Evolutionary conservation across 2,113 vertebrate genomes (phyloP), one percentile per base, ranked within the genome.

Genomic region (Dipodomys merriami): DNA sequence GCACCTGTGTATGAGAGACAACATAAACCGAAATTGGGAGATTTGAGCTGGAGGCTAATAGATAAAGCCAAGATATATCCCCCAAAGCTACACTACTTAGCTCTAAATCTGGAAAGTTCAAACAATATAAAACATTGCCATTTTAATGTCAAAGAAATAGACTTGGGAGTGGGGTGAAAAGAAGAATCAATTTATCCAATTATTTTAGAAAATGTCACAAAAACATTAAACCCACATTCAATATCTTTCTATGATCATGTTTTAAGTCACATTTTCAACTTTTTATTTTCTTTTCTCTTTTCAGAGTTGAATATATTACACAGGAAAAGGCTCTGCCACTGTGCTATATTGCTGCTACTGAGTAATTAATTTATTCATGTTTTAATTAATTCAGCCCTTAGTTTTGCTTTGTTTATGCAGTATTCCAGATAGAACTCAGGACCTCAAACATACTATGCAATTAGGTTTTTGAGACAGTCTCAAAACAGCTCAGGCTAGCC

Each of bases 21-120:
- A 74, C 16, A 35, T 46, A 10, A 91, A 90, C 27, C 71, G 69
- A 10, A 33, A 20, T 35, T 20, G 74, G 49, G 13, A 22, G 19
- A 53, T 53, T 20, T 88, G 18, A 88, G 79, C 64, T n/a, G 27
- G 39, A 88, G 13, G 25, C n/a, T 13, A 74, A 39, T 5, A 16
- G 60, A 80, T 84, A 86, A 72, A 88, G 67, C 19, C 57, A n/a
- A 81, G 29, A 86, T 20, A 20, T 35, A 39, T 7, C 88, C 76
- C 78, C 67, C 60, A 84, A 83, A 91, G 53, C 78, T 60, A 73
- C 91, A 87, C n/a, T 73, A 80, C 39, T 87, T 86, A 86, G 18
- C 72, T 44, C 11, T 90, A 53, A 83, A 87, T n/a, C 39, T 81
- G 90, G 88, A 94, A 92, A 88, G 81, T 84, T n/a, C 46, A 91